These are phyloP conservation scores for Episyrphus balteatus DNA, from an alignment of 1,140 invertebrate species.

Conservation along the genomic window DNA sequence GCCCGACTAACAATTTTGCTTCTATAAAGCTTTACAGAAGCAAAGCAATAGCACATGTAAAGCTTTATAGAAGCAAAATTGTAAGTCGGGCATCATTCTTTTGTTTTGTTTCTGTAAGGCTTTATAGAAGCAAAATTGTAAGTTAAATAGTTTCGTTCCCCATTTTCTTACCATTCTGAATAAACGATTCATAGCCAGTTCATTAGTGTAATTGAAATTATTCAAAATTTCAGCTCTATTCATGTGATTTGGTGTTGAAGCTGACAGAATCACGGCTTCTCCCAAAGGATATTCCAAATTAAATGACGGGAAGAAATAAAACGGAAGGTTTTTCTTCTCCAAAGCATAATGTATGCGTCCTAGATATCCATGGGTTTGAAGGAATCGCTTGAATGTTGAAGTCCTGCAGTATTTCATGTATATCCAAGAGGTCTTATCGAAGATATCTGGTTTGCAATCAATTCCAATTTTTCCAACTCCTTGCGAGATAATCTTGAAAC, in stretches of 20 bases:
- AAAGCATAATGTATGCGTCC: slow-evolving; percentile 59
- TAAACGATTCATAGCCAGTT: slow-evolving; percentile 42
- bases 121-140: no score
- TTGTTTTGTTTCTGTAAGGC: not conserved
- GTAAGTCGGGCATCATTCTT: not conserved
- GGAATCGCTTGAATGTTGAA: slow-evolving; percentile 11
- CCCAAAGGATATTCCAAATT: slow-evolving; percentile 11
- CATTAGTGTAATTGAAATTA: slow-evolving; percentile 26
- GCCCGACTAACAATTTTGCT: not conserved
- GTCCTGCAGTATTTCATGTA: slow-evolving; percentile 12
- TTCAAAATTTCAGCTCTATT: slow-evolving; percentile 37
- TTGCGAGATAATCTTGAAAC: not conserved
- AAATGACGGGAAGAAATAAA: slow-evolving; percentile 55
- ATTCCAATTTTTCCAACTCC: slow-evolving; percentile 7
- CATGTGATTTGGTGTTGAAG: slow-evolving; percentile 13
- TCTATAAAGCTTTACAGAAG: no score
- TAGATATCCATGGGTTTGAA: slow-evolving; percentile 55
- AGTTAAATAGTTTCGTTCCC: not conserved
- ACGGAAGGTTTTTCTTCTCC: slow-evolving; percentile 51
- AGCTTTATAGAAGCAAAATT: no score
- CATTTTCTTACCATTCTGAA: slow-evolving; percentile 25
- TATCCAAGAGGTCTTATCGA: slow-evolving; percentile 5
- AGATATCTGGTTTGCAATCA: slow-evolving; percentile 12
- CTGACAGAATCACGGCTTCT: slow-evolving; percentile 12
- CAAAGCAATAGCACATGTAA: no score